Conservation (phyloP, 2,113 vertebrate species). For the Dipodomys stephensi region DNA sequence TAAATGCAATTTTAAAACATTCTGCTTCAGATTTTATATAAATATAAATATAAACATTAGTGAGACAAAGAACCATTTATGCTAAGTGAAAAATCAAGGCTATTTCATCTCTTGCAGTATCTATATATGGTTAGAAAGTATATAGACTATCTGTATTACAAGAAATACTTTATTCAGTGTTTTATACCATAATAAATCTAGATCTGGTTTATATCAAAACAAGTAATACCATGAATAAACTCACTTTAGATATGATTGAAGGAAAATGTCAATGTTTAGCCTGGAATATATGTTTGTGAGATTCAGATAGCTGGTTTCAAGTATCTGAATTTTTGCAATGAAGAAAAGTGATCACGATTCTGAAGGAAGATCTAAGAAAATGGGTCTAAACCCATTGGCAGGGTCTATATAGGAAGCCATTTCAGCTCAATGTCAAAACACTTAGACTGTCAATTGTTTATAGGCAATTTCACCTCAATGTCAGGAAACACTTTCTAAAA, state of each 20-base stretch:
- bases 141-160: background rate
- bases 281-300: background rate
- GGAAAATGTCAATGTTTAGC: constrained; percentile 14
- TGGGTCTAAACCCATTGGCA: background rate
- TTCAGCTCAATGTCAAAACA: constrained; percentile 53
- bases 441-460: constrained; percentile 33
- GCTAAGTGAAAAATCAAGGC: background rate
- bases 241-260: constrained; percentile 17
- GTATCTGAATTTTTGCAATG: background rate
- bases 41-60: constrained; percentile 3
- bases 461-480: constrained; percentile 55
- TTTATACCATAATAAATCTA: background rate
- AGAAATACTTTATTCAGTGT: constrained; percentile 48
- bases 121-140: background rate
- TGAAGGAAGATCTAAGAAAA: background rate
- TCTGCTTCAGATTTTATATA: background rate
- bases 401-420: constrained; percentile 8
- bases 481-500: constrained; percentile 33
- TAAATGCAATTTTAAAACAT: constrained; percentile 25
- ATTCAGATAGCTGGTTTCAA: background rate
- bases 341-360: background rate
- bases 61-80: background rate
- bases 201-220: background rate
- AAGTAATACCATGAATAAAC: background rate
- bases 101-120: background rate